Evolutionary conservation across 2,888 invertebrate species (phyloP).

Genomic region (Agapetus fuscipes): DNA sequence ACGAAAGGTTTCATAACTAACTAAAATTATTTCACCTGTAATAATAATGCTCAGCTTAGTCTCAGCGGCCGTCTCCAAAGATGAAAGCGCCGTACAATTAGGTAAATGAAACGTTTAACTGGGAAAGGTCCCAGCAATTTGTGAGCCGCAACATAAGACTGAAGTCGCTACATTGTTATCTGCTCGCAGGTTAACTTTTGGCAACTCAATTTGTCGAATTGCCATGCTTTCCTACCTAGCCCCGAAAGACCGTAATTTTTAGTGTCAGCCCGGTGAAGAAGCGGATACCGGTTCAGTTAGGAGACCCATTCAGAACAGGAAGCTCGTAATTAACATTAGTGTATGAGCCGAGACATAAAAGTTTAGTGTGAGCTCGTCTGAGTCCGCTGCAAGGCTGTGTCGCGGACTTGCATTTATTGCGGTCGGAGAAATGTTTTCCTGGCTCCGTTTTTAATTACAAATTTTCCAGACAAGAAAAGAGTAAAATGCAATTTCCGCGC

Average conservation of each 20-base stretch:
- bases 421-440: not conserved
- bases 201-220: not conserved
- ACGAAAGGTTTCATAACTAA: not conserved
- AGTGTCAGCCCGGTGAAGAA: too few species aligned
- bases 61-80: conserved; percentile 1
- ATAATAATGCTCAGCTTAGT: not conserved
- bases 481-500: not conserved
- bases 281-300: too few species aligned
- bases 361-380: too few species aligned
- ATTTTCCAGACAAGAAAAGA: not conserved
- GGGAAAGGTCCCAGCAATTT: not conserved
- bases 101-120: not conserved
- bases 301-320: too few species aligned
- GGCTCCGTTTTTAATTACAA: not conserved
- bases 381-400: too few species aligned
- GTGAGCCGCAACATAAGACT: not conserved
- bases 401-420: too few species aligned
- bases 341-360: too few species aligned
- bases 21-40: not conserved
- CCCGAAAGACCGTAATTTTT: too few species aligned
- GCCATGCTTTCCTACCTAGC: too few species aligned
- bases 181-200: not conserved
- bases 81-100: conserved; percentile 1
- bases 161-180: not conserved
- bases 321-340: too few species aligned